Evolutionary conservation across 2,113 vertebrate species (phyloP), one percentile per base, ranked within the genome.

Genomic region (Triplophysa rosa): DNA sequence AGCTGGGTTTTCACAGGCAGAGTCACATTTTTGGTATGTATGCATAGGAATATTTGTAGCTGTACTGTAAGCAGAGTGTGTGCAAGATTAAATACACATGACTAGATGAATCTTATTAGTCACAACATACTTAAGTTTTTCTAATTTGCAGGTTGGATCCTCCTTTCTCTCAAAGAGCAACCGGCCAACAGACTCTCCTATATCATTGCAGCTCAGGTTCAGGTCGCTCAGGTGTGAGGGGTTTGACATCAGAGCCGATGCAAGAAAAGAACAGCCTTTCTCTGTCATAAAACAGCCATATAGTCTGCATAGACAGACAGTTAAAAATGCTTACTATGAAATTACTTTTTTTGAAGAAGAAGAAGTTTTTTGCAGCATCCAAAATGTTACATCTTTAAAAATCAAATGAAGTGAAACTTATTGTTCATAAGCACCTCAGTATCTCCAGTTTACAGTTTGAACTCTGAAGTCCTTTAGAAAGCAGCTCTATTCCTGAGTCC

Each of bases 131-230:
- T 64, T 64, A 6, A 76, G 59, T 33, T 3, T 33, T 42, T 76
- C 61, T 58, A 76, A 9, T 76, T 76, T 76, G 59, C 24, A 76
- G 61, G 61, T 33, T 52, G 59, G 23, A 76, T 76, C 73, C n/a
- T 76, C 19, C 40, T 64, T 11, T 33, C 23, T 29, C 19, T 17
- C 61, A 13, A 24, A 26, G 10, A 76, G 61, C 23, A 64, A 24
- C 42, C 19, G 21, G 11, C 16, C 42, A 49, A 42, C 61, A 7
- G 33, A 29, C 3, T 52, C 73, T 76, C 73, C 59, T 9, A 61
- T 24, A 19, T 21, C 16, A 52, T 64, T 76, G 9, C 61, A 76
- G 59, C 40, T 76, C 21, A 76, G 59, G 45, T 76, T 61, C 61
- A 76, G 17, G 17, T 76, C 61, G 64, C 42, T 76, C 5, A 76